A percentile compares a stretch with the other conserved stretches of the same genome.
Conservation (phyloP, 1,140 invertebrate genomes). For the Leptestheria dahalacensis region DNA sequence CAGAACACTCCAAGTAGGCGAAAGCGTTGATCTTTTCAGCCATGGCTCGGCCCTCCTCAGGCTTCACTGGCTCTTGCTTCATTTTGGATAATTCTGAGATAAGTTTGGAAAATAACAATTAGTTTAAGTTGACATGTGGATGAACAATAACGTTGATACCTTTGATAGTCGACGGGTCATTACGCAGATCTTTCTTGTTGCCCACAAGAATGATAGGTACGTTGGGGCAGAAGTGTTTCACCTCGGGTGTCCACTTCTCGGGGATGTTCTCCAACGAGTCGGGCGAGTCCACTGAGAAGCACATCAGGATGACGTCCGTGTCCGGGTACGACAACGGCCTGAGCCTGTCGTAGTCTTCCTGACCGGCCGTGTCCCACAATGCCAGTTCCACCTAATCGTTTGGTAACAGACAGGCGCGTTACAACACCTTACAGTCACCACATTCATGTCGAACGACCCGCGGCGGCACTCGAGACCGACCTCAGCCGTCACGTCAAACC, state of each 20-base stretch:
- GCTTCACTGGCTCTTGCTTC: conserved; percentile 98
- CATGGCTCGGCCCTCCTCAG: conserved; percentile 93
- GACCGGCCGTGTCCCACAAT: conserved; percentile 96
- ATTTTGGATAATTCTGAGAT: conserved; percentile 75
- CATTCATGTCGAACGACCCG: too few relatives aligned
- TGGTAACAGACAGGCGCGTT: too few relatives aligned
- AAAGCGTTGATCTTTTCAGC: conserved; percentile 99
- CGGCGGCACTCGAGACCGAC: too few relatives aligned
- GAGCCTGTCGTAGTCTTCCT: conserved; percentile 95
- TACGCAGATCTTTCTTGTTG: conserved; percentile 92
- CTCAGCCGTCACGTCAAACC: too few relatives aligned
- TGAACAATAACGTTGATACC: background rate
- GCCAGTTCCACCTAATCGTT: conserved; percentile 62
- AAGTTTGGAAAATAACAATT: background rate
- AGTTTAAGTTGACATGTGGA: background rate
- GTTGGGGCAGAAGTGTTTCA: conserved; percentile 95
- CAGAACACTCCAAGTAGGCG: conserved; percentile 97
- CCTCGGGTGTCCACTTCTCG: conserved; percentile 95
- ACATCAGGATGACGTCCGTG: conserved; percentile 96
- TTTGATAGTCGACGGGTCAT: conserved; percentile 90
- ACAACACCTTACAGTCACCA: too few relatives aligned
- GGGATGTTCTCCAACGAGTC: conserved; percentile 95
- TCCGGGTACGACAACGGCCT: conserved; percentile 92
- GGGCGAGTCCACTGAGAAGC: conserved; percentile 92
- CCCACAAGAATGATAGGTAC: conserved; percentile 95